Evolutionary conservation across 2,113 vertebrate species (phyloP).

Genomic region (Dolichotis patagonum): DNA sequence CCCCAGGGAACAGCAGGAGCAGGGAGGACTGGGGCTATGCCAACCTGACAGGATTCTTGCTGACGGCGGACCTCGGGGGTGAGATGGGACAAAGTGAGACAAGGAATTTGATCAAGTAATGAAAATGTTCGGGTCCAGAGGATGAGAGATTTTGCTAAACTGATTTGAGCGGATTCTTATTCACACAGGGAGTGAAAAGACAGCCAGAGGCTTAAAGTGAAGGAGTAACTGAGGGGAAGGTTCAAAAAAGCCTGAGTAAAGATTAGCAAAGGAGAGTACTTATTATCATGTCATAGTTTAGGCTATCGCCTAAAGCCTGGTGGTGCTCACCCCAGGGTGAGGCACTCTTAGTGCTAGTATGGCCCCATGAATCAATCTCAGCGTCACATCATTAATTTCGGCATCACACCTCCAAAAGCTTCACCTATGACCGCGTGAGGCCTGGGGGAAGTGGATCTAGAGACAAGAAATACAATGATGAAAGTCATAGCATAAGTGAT

Average conservation of each 20-base stretch:
- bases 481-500: not conserved
- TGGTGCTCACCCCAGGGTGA: not conserved
- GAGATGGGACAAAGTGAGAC: not conserved
- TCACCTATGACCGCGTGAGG: not conserved
- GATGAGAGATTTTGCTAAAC: not conserved
- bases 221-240: not conserved
- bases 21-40: not conserved
- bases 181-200: not conserved
- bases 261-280: not conserved
- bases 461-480: not conserved
- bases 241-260: not conserved
- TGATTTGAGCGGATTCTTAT: not conserved
- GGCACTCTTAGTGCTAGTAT: not conserved
- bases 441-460: not conserved
- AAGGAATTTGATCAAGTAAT: not conserved
- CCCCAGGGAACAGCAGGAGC: not conserved
- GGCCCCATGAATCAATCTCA: not conserved
- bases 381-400: not conserved
- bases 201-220: not conserved
- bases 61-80: not conserved
- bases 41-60: not conserved
- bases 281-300: not conserved
- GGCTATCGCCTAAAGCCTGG: not conserved
- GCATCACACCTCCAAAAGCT: not conserved
- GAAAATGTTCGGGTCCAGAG: not conserved